phyloP scores from a whole-genome alignment of 2,797 vertebrate species.

The Propithecus perrieri region DNA sequence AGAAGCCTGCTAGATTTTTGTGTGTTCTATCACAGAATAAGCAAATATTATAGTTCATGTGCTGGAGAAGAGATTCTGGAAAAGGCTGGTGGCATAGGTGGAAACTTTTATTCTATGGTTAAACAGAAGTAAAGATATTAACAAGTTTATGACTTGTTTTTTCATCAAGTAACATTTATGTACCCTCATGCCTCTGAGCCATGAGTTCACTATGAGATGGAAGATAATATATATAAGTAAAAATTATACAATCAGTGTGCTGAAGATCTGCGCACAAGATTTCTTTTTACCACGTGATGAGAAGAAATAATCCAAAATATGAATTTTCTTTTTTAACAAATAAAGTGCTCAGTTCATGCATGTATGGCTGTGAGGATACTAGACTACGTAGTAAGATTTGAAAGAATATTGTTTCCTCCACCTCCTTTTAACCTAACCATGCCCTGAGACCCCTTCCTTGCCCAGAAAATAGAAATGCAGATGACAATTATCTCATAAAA shows the following conservation, averaged over 20 bases:
- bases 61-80: not conserved
- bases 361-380: not conserved
- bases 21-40: not conserved
- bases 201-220: not conserved
- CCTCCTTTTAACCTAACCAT: not conserved
- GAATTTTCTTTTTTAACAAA: not conserved
- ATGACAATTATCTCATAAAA: not conserved
- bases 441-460: not conserved
- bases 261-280: not conserved
- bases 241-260: not conserved
- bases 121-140: not conserved
- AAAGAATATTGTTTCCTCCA: not conserved
- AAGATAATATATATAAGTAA: not conserved
- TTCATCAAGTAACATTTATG: conserved; percentile 22
- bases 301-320: not conserved
- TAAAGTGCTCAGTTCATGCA: not conserved
- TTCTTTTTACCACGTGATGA: not conserved
- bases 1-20: not conserved
- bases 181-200: not conserved
- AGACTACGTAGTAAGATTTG: not conserved
- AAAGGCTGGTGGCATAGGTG: not conserved
- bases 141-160: not conserved
- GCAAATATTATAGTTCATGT: not conserved
- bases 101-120: not conserved
- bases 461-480: not conserved